These are phyloP conservation scores for Dryobotodes eremita DNA, from an alignment of 2,888 invertebrate genomes.

Conservation along the genomic window DNA sequence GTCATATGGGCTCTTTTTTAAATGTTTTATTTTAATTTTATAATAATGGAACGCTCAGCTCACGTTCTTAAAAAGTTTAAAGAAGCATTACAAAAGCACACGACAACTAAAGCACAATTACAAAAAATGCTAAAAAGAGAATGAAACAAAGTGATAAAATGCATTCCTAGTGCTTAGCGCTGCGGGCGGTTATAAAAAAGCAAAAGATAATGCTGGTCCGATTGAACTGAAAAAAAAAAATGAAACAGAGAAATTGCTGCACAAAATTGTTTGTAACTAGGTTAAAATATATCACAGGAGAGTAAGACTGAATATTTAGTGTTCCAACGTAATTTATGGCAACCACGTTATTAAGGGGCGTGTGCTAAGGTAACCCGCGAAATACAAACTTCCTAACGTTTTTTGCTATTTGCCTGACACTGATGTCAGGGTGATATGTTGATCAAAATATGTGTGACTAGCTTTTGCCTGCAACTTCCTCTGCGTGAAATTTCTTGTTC, in stretches of 20 bases:
- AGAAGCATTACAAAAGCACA: conserved; percentile 1
- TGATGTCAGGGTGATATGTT: background rate
- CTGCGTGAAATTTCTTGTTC: no score
- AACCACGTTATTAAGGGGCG: background rate
- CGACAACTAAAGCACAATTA: background rate
- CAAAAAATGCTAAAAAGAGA: background rate
- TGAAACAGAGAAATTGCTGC: conserved; percentile 6
- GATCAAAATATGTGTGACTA: background rate
- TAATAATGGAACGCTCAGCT: conserved; percentile 42
- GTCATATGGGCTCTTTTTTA: background rate
- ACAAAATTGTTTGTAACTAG: background rate
- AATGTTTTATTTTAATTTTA: background rate
- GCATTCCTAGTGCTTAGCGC: background rate
- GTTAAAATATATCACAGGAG: conserved; percentile 27
- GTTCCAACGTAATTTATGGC: conserved; percentile 29
- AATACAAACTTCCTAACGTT: background rate
- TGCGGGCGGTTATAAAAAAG: background rate
- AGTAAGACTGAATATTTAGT: conserved; percentile 30
- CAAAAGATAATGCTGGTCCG: background rate
- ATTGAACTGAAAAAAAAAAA: conserved; percentile 14
- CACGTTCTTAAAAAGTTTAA: background rate
- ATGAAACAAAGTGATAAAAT: conserved; percentile 1
- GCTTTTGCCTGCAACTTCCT: no score
- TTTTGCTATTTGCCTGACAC: background rate
- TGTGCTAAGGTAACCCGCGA: no score